phyloP scores from a whole-genome alignment of 2,797 vertebrate genomes.

The Petrocephalus schoutedeni region DNA sequence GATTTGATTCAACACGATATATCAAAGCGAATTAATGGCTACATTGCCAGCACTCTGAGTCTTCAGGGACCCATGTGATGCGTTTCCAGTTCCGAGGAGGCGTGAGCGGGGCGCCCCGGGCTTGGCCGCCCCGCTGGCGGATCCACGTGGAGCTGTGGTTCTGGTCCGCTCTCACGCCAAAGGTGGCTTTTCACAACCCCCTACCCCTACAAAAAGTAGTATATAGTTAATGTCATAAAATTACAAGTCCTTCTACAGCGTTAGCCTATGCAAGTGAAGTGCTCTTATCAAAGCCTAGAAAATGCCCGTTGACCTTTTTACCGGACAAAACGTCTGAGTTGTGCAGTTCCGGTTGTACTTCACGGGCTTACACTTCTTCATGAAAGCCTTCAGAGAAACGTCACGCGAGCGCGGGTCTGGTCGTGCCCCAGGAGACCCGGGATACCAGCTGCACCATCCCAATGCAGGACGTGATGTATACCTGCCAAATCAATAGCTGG shows the following conservation, averaged over 20 bases:
- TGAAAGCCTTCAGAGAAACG: not conserved
- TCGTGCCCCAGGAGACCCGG: not conserved
- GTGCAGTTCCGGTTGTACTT: not conserved
- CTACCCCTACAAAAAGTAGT: not conserved
- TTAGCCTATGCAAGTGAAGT: not conserved
- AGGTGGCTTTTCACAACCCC: not conserved
- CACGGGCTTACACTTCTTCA: not conserved
- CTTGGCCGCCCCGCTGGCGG: not conserved
- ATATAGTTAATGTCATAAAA: not conserved
- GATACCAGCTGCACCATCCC: not conserved
- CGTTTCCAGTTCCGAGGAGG: not conserved
- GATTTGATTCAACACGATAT: constrained; percentile 45
- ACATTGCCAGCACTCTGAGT: not conserved
- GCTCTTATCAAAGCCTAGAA: not conserved
- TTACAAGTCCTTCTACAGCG: not conserved
- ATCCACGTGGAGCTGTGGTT: not conserved
- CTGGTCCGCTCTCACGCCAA: not conserved
- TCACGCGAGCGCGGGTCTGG: not conserved
- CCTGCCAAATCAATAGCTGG: not conserved
- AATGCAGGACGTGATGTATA: not conserved
- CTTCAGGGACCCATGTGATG: not conserved
- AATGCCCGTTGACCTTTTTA: not conserved
- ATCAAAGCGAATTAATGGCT: constrained; percentile 29
- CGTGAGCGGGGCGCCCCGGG: not conserved
- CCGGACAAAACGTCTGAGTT: no score